Percentiles rank a stretch among this genome's conserved stretches.
Conservation (phyloP, 2,113 vertebrate species). For the Pelusios castaneus region DNA sequence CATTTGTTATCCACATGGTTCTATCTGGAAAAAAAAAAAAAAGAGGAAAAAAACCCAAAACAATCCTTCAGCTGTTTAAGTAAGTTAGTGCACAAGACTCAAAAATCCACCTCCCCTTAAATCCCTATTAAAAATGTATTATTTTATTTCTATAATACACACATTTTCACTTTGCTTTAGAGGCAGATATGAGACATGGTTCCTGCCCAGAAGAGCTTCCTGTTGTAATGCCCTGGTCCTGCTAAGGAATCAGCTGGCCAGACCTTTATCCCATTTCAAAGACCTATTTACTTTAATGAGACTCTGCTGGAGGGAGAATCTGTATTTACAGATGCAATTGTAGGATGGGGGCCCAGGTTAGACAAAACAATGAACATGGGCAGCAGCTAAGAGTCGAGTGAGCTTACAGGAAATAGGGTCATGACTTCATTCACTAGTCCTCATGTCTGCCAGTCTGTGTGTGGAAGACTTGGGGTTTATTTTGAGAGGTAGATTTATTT, state of each 20-base stretch:
- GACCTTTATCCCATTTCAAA: rapidly evolving
- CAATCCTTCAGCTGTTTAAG: not conserved
- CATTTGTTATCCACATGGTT: not conserved
- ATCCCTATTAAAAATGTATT: not conserved
- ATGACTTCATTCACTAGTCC: not conserved
- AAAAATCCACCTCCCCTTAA: rapidly evolving
- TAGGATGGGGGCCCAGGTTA: rapidly evolving
- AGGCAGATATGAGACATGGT: not conserved
- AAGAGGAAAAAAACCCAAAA: not conserved
- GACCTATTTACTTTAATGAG: rapidly evolving
- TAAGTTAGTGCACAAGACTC: not conserved
- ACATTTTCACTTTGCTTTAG: not conserved
- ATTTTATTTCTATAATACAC: not conserved
- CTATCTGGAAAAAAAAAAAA: conserved; percentile 6
- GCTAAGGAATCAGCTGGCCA: rapidly evolving
- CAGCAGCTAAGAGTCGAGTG: rapidly evolving
- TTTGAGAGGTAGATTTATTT: not conserved
- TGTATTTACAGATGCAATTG: rapidly evolving
- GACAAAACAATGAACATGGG: rapidly evolving
- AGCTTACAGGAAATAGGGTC: not conserved
- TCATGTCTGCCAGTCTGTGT: not conserved
- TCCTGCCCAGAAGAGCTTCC: not conserved
- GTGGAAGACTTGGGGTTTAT: not conserved
- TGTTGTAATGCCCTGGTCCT: rapidly evolving
- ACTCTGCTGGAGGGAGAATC: not conserved